Base-by-base conservation (phyloP, 1,140 invertebrate species). In the Tetranychus cinnabarinus region DNA sequence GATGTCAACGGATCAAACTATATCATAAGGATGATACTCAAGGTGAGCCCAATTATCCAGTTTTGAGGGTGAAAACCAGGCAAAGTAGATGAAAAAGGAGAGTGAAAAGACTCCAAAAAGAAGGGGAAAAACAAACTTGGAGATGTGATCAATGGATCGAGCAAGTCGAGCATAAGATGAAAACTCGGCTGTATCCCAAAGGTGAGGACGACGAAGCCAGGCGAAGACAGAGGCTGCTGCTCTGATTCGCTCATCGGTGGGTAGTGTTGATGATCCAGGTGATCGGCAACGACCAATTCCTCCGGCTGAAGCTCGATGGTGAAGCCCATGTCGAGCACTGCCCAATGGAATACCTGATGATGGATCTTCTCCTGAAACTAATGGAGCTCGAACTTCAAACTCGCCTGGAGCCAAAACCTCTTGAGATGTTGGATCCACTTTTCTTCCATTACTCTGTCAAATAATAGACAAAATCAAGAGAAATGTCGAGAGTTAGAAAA, bases 51-150 rank as follows among this genome's bases (percentile, higher is more conserved):
- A 57, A 36, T 6, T 48, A 31, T 59, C 58, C 46, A 59, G 6
- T 34, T 31, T n/a, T n/a, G 58, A 59, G 33, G 58, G 58, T 23
- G 31, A 31, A 48, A 35, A 59, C 23, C 37, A 34, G n/a, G 58
- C 58, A 37, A 46, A 59, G 45, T 47, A 46, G 45, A 48, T 34
- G 58, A 59, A 59, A 34, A 59, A 59, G 15, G 58, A 35, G 12
- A 59, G 13, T 36, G 91, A 90, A 76, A 92, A 92, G 68, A 89
- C 81, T 69, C 85, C 83, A 72, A 88, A 92, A 66, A 86, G 86
- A 65, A 84, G 81, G 65, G 88, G 88, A 76, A 91, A 92, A 62
- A 86, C 87, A 69, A 89, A 85, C 70, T 87, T 80, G 46, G 87
- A 86, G 69, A 92, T 88, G 61, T 90, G 86, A 76, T 92, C 88